Percentiles rank a stretch among this genome's conserved stretches.
Evolutionary conservation across 1,140 invertebrate genomes (phyloP).

Genomic region (Oncopodura yosiiana): DNA sequence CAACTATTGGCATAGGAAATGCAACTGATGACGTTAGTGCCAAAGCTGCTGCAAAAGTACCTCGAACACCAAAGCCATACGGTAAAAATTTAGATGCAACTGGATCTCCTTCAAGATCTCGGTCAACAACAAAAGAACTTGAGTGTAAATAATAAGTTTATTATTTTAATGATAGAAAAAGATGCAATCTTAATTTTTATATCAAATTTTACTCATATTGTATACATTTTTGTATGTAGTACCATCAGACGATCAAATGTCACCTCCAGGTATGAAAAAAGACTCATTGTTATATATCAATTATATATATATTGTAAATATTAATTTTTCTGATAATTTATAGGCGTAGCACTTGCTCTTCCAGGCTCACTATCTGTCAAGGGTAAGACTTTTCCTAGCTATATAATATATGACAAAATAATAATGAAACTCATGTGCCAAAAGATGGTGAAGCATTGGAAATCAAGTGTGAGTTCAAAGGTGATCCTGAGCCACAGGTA

Average conservation of each 20-base stretch:
- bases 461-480: constrained; percentile 65
- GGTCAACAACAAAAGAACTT: constrained; percentile 80
- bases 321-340: too few species aligned
- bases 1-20: constrained; percentile 25
- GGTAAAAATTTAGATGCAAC: constrained; percentile 59
- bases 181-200: not conserved
- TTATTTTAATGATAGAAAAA: not conserved
- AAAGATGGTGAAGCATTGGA: constrained; percentile 72
- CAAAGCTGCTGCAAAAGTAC: not conserved
- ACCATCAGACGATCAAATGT: constrained; percentile 76
- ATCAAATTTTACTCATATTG: constrained; percentile 20
- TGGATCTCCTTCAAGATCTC: constrained; percentile 64
- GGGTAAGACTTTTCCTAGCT: too few species aligned
- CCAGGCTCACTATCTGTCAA: too few species aligned
- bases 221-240: constrained; percentile 45
- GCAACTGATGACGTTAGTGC: not conserved
- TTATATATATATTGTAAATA: too few species aligned
- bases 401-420: too few species aligned
- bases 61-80: constrained; percentile 59
- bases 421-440: too few species aligned
- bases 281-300: too few species aligned
- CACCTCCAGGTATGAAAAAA: constrained; percentile 58
- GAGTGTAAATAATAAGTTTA: constrained; percentile 55
- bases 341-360: too few species aligned
- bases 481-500: constrained; percentile 79